These are phyloP conservation scores for Drosophila rufa DNA, from an alignment of 1,140 invertebrate genomes.

Conservation along the genomic window DNA sequence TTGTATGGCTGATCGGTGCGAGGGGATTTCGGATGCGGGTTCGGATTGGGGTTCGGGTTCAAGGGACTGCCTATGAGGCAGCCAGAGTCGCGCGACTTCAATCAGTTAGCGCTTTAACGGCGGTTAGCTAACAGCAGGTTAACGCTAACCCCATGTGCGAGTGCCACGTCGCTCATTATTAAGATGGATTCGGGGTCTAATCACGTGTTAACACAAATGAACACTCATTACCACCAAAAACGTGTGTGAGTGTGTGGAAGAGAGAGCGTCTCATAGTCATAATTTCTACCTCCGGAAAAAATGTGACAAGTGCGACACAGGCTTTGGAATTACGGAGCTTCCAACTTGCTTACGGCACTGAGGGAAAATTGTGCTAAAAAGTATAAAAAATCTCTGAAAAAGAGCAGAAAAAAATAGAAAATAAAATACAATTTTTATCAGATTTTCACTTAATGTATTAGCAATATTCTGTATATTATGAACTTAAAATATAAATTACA, in stretches of 20 bases:
- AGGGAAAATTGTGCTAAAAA: neutral
- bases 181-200: constrained; percentile 76
- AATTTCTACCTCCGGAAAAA: constrained; percentile 11
- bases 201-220: constrained; percentile 81
- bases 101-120: constrained; percentile 58
- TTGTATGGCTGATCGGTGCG: constrained; percentile 45
- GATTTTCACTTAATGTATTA: neutral
- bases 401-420: no score
- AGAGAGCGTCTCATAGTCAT: constrained; percentile 9
- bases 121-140: constrained; percentile 55
- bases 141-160: constrained; percentile 24
- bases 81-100: constrained; percentile 74
- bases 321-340: constrained; percentile 27
- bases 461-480: neutral
- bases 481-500: neutral
- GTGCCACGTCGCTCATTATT: constrained; percentile 76
- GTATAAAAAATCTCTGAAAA: no score
- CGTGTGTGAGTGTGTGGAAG: constrained; percentile 11
- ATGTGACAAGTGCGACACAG: constrained; percentile 61
- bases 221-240: constrained; percentile 68
- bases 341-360: constrained; percentile 24
- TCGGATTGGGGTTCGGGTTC: neutral
- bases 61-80: constrained; percentile 33
- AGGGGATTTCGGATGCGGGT: neutral
- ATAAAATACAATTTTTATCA: neutral